Conservation (phyloP, 2,888 invertebrate genomes). For the Dromius quadrimaculatus region DNA sequence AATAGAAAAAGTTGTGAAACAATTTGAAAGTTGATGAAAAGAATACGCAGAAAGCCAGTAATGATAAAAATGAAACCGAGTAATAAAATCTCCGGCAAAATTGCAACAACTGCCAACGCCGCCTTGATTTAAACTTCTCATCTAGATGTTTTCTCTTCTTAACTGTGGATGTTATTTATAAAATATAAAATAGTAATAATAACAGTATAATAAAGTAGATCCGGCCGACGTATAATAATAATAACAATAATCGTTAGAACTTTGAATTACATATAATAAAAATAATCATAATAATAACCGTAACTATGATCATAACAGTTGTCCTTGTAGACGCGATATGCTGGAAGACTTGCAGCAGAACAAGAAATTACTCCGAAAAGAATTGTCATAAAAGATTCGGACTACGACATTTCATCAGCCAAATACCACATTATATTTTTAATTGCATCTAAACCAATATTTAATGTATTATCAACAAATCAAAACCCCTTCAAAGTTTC, state of each 20-base stretch:
- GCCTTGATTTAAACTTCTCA: slow-evolving; percentile 7
- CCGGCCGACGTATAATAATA: slow-evolving; percentile 57
- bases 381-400: slow-evolving; percentile 23
- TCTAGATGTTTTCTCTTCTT: slow-evolving; percentile 6
- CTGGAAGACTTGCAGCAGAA: neutral
- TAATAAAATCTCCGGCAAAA: slow-evolving; percentile 19
- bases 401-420: neutral
- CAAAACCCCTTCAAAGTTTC: no score
- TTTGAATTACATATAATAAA: slow-evolving; percentile 66
- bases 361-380: slow-evolving; percentile 7
- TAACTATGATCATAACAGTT: slow-evolving; percentile 62
- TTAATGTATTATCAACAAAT: neutral
- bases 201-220: slow-evolving; percentile 53
- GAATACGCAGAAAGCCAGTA: neutral
- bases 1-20: no score
- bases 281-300: slow-evolving; percentile 65
- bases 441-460: neutral
- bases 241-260: slow-evolving; percentile 64
- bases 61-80: slow-evolving; percentile 21
- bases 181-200: slow-evolving; percentile 59
- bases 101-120: slow-evolving; percentile 8
- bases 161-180: slow-evolving; percentile 51
- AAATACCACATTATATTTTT: neutral
- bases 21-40: neutral
- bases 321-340: slow-evolving; percentile 58